Evolutionary conservation across 2,888 invertebrate genomes (phyloP), one percentile per base, ranked within the genome.

Genomic region (Orthosia gracilis): DNA sequence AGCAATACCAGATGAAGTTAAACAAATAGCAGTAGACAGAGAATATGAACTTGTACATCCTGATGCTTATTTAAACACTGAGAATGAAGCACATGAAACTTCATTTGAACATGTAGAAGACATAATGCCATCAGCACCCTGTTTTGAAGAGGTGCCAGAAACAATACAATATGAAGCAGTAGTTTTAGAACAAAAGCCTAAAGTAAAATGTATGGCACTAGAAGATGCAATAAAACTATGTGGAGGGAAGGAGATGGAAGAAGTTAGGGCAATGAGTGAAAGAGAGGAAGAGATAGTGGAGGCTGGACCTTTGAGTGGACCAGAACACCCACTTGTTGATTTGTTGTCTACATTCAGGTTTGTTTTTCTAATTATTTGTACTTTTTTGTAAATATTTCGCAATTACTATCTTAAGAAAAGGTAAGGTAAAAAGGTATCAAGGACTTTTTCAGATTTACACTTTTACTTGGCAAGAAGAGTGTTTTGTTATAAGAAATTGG

Each of bases 341-440:
- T 90, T 96, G 52, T 83, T 96, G 26, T 91, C 94, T n/a, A 96
- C 95, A 73, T 95, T 95, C 83, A 94, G 94, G 96, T 95, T 89
- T 64, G 77, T 77, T n/a, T 17, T 52, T 1, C 17, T 18, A 40
- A 54, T 11, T 47, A 47, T 40, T 68, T 31, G 31, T 31, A 31
- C 31, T 7, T 5, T 31, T 31, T 31, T 31, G 5, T 0, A 31
- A 31, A 31, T 31, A 31, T 31, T n/a, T n/a, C n/a, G n/a, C n/a
- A n/a, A n/a, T n/a, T n/a, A n/a, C n/a, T n/a, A n/a, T n/a, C n/a
- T n/a, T n/a, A n/a, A n/a, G n/a, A n/a, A n/a, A n/a, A n/a, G n/a
- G n/a, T n/a, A n/a, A n/a, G n/a, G n/a, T n/a, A n/a, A n/a, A n/a
- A n/a, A n/a, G n/a, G n/a, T n/a, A n/a, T n/a, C 1, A n/a, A 3